Conservation (phyloP, 2,113 vertebrate genomes). For the Hippocampus mohnikei region DNA sequence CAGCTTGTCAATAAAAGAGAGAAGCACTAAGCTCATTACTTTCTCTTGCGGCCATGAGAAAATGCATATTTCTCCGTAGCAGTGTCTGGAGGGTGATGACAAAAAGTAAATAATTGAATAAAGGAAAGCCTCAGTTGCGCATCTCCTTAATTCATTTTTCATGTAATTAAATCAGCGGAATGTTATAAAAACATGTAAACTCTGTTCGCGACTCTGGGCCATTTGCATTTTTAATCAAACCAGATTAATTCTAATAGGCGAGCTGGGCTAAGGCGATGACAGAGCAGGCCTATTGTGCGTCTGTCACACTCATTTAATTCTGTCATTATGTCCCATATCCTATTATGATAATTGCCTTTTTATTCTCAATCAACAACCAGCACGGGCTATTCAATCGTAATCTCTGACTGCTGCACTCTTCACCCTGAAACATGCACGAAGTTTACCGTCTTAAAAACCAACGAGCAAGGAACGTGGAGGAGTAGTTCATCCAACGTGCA, state of each 20-base stretch:
- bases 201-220: conserved; percentile 64
- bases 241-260: conserved; percentile 72
- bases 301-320: conserved; percentile 72
- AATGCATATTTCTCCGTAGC: conserved; percentile 60
- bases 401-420: conserved; percentile 61
- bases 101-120: background rate
- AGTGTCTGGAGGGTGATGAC: conserved; percentile 36
- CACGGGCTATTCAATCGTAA: conserved; percentile 68
- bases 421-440: conserved; percentile 48
- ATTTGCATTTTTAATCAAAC: conserved; percentile 78
- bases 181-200: conserved; percentile 74
- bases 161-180: conserved; percentile 77
- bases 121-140: conserved; percentile 45
- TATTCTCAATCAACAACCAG: conserved; percentile 69
- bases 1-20: conserved; percentile 37
- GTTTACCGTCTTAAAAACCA: conserved; percentile 36
- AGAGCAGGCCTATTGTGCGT: conserved; percentile 63
- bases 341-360: conserved; percentile 72
- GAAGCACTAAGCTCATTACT: conserved; percentile 66
- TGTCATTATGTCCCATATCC: conserved; percentile 69
- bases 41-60: conserved; percentile 56
- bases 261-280: conserved; percentile 66
- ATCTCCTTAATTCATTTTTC: conserved; percentile 68
- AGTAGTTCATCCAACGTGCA: conserved; percentile 21
- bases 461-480: background rate